Base-by-base conservation (phyloP, 2,888 invertebrate genomes). In the Ceramica pisi region DNA sequence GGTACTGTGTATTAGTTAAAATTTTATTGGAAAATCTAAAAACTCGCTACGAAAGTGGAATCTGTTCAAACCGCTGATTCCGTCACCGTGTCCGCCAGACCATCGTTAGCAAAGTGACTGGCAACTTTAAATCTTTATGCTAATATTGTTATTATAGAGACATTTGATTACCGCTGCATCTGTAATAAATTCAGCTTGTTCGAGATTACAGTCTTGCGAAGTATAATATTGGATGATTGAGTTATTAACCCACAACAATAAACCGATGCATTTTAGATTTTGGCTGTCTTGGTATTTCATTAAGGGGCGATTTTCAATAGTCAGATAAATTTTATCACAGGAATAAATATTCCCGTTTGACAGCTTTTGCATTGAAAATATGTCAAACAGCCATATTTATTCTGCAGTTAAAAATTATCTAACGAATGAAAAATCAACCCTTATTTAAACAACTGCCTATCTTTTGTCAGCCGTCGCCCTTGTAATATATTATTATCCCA, bases 121-220 rank as follows among this genome's bases (percentile, higher is more conserved):
- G 69, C 66, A 83, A 68, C 59, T 69, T 78, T 41, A 67, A 60
- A 78, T 41, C 53, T 80, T 75, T 84, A 85, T 83, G 85, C 72
- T 76, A 84, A 85, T 80, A 76, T 71, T 64, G 53, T 81, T 70
- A 74, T 79, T 82, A 85, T 74, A 75, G 50, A 81, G 71, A 75
- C 66, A 78, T 80, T n/a, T n/a, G n/a, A n/a, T n/a, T 80, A 85
- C 67, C 31, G 31, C 10, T 67, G 60, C 38, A 51, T 57, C 48
- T 61, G 69, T 61, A 56, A 78, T 75, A 63, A 65, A 80, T 59
- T 46, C 26, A 57, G 44, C 53, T 61, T 53, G 44, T 46, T 41
- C 19, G 5, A 50, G 46, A 77, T 77, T 65, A 81, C 41, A 56
- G 51, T 12, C 19, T 66, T 46, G 26, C 63, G 38, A 19, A 50